Conservation (phyloP, 2,113 vertebrate genomes). For the Aphelocoma coerulescens region DNA sequence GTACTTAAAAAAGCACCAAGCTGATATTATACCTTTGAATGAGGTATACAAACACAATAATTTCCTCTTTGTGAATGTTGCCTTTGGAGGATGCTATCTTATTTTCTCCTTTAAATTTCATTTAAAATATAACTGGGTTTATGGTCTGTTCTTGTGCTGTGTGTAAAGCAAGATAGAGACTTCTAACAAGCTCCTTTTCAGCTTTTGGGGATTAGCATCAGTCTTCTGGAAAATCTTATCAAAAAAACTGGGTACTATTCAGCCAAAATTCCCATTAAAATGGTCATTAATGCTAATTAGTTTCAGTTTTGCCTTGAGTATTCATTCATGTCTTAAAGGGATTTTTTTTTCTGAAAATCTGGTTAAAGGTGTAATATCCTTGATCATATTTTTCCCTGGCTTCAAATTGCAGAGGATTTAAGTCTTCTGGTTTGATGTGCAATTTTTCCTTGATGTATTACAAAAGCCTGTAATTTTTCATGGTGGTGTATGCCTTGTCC, state of each 20-base stretch:
- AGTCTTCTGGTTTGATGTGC: background rate
- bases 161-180: background rate
- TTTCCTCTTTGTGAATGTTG: background rate
- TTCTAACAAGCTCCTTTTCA: background rate
- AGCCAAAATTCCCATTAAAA: background rate
- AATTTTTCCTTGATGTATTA: background rate
- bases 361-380: background rate
- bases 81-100: background rate
- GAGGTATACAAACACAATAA: background rate
- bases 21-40: background rate
- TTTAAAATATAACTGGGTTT: background rate
- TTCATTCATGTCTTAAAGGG: background rate
- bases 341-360: background rate
- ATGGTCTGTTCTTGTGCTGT: fast-evolving
- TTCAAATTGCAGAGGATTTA: background rate
- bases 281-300: background rate
- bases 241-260: background rate
- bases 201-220: background rate
- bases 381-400: background rate
- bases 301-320: background rate
- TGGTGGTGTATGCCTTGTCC: background rate
- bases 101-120: background rate
- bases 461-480: background rate
- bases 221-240: background rate
- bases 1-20: background rate